Conservation (phyloP, 2,797 vertebrate species). For the Eospalax fontanierii region DNA sequence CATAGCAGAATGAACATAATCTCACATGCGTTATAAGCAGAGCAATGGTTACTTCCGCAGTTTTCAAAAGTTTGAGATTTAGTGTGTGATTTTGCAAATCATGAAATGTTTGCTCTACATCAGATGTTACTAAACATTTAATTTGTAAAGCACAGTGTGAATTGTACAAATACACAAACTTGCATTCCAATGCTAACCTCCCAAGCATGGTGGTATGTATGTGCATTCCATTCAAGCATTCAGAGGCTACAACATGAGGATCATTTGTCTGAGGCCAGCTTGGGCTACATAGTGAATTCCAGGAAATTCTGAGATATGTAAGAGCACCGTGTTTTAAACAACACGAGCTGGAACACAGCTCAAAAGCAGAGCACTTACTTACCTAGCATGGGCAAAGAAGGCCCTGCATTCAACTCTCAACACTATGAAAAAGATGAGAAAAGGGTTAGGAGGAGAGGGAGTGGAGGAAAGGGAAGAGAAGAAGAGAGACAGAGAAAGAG, state of each 20-base stretch:
- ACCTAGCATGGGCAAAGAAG: neutral
- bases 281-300: neutral
- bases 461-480: neutral
- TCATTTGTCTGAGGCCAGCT: neutral
- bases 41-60: neutral
- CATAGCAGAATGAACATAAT: neutral
- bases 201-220: neutral
- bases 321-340: neutral
- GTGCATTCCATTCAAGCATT: neutral
- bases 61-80: neutral
- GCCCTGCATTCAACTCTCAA: neutral
- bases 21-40: neutral
- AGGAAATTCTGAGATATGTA: too few species aligned
- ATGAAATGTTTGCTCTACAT: neutral
- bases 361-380: neutral
- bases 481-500: too few species aligned
- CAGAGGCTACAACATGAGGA: neutral
- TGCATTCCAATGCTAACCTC: neutral
- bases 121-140: neutral
- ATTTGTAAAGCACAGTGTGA: neutral
- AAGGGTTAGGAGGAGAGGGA: too few species aligned
- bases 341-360: neutral
- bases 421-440: neutral
- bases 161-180: neutral
- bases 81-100: neutral